Base-by-base conservation (phyloP, 1,140 invertebrate genomes). In the Epicauta chinensis region DNA sequence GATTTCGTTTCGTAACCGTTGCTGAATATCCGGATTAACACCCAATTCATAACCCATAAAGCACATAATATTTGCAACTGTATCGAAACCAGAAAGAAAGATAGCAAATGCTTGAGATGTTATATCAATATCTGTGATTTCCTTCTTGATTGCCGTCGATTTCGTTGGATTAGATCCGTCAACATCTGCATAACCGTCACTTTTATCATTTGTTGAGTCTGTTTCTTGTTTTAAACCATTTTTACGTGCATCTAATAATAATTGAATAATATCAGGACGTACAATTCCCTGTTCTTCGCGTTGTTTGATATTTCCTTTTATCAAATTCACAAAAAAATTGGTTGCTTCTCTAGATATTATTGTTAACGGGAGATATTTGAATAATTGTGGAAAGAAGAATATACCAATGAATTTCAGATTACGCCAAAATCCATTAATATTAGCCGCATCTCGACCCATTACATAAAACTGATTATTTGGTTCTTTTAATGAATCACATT, bases 1-100 rank as follows among this genome's bases (percentile, higher is more conserved):
- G 6, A 71, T 66, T 62, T 76, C 72, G 5, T 66, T 32, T 1
- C 56, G 48, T 1, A 75, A 51, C 43, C 61, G 65, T 9, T 73
- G 58, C 57, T 77, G 75, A n/a, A 75, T 58, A 12, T 79, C 73
- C 3, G 68, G 73, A 67, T 81, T 69, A 5, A 70, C 53, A 0
- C 78, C 77, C n/a, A 83, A 60, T 36, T 71, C 63, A 54, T 75
- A 58, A 23, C 46, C 38, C 7, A 54, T n/a, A 46, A 71, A 71
- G 3, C 62, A 59, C 59, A 73, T 65, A 0, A 63, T 43, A 0
- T 55, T 61, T 0, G 73, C 65, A 10, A 66, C 52, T 3, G 72
- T 65, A 13, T 71, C 69, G 42, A 71, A 69, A 10, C 68, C 70
- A 31, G 64, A 68, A 1, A 70, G 47, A 35, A 71, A 69, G 36